Percentiles rank a stretch among this genome's conserved stretches.
These are phyloP conservation scores for Papilio machaon DNA, from an alignment of 1,140 invertebrate genomes.

Conservation along the genomic window DNA sequence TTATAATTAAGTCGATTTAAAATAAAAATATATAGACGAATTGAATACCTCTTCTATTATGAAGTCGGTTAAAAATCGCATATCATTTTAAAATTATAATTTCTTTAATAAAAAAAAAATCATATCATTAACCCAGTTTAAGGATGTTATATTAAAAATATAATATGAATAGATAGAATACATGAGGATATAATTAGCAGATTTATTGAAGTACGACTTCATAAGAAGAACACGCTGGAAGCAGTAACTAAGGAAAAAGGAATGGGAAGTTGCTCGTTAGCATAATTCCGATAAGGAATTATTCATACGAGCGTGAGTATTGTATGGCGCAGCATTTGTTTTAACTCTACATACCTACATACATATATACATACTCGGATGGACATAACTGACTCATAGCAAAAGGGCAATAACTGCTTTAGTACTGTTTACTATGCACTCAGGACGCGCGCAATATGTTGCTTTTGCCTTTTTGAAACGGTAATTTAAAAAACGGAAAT, in stretches of 20 bases:
- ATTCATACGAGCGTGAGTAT: slow-evolving; percentile 18
- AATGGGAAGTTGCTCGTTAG: slow-evolving; percentile 28
- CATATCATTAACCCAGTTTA: too few species aligned
- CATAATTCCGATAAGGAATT: slow-evolving; percentile 31
- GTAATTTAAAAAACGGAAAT: slow-evolving; percentile 31
- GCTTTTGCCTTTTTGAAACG: slow-evolving; percentile 31
- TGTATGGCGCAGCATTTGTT: slow-evolving; percentile 5
- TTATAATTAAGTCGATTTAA: too few species aligned
- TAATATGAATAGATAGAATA: background rate
- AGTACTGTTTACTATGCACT: slow-evolving; percentile 35
- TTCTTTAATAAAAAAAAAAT: too few species aligned
- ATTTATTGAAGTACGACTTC: background rate
- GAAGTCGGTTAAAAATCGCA: too few species aligned
- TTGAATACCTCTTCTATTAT: too few species aligned
- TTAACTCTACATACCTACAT: background rate
- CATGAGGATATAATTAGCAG: background rate
- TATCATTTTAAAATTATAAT: too few species aligned
- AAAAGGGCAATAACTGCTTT: slow-evolving; percentile 38
- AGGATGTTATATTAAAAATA: background rate
- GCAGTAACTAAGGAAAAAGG: slow-evolving; percentile 19
- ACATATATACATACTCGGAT: too few species aligned
- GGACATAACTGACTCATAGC: slow-evolving; percentile 20
- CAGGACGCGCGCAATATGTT: slow-evolving; percentile 16
- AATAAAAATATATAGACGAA: too few species aligned
- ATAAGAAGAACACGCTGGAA: background rate